These are phyloP conservation scores for Phrynocephalus versicolor DNA, from an alignment of 2,113 vertebrate genomes.

Conservation along the genomic window DNA sequence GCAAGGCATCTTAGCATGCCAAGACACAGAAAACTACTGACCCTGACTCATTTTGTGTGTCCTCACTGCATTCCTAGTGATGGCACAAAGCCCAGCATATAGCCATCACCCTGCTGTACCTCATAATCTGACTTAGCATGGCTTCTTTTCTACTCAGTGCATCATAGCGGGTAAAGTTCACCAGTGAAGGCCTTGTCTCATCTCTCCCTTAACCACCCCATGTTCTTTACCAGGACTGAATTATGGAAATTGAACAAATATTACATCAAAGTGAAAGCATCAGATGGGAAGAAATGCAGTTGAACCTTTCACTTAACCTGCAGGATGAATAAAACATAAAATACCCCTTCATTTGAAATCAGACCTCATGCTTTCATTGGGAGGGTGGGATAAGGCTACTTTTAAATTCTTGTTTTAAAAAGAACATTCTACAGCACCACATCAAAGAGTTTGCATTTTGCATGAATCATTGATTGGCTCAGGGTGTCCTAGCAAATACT, in stretches of 20 bases:
- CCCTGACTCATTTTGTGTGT: no score
- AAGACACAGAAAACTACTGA: no score
- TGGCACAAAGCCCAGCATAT: background rate
- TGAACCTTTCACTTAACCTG: constrained; percentile 28
- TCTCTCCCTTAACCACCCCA: background rate
- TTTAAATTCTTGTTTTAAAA: background rate
- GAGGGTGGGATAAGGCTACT: background rate
- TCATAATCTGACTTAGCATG: background rate
- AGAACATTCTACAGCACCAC: constrained; percentile 14
- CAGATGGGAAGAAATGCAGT: background rate
- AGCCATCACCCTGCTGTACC: background rate
- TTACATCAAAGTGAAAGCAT: constrained; percentile 17
- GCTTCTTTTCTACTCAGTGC: background rate
- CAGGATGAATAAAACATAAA: constrained; percentile 31
- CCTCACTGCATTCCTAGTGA: no score
- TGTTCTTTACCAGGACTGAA: background rate
- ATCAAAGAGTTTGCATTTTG: constrained; percentile 26
- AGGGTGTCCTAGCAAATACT: constrained; percentile 16
- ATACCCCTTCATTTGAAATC: background rate
- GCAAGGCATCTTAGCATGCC: no score
- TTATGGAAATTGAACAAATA: constrained; percentile 32
- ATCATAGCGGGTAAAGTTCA: background rate
- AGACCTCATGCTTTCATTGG: constrained; percentile 1
- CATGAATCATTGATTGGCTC: constrained; percentile 26
- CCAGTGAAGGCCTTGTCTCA: background rate